phyloP scores from a whole-genome alignment of 2,888 invertebrate genomes.

The Andrena praecox region DNA sequence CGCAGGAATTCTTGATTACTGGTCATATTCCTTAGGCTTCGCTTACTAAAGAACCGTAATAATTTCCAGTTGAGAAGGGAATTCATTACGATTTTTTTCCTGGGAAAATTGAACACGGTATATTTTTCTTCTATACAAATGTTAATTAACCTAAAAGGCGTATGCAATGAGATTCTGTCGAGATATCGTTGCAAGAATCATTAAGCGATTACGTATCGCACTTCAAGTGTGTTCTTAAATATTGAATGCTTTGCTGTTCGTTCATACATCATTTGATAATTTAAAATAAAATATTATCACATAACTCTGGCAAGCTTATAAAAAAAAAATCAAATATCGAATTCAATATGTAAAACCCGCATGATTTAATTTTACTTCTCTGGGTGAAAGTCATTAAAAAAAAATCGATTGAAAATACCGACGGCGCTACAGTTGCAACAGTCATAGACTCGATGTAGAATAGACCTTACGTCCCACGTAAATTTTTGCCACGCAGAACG shows the following conservation, averaged over 20 bases:
- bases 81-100: neutral
- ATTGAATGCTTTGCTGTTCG: neutral
- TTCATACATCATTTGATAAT: neutral
- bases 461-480: too few species aligned
- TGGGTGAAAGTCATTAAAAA: neutral
- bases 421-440: neutral
- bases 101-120: neutral
- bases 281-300: neutral
- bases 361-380: neutral
- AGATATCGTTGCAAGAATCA: slow-evolving; percentile 29
- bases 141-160: slow-evolving; percentile 31
- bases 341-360: neutral
- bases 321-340: neutral
- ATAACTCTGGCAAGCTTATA: neutral
- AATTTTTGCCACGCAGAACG: too few species aligned
- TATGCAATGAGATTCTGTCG: slow-evolving; percentile 27
- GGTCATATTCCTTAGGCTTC: slow-evolving; percentile 18
- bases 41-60: slow-evolving; percentile 30
- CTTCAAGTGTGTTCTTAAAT: neutral
- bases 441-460: too few species aligned
- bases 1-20: slow-evolving; percentile 64
- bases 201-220: slow-evolving; percentile 1
- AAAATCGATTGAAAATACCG: neutral
- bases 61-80: slow-evolving; percentile 7
- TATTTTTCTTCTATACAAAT: slow-evolving; percentile 10